These are phyloP conservation scores for Kryptolebias ocellatus DNA, from an alignment of 2,797 vertebrate genomes.

Conservation along the genomic window DNA sequence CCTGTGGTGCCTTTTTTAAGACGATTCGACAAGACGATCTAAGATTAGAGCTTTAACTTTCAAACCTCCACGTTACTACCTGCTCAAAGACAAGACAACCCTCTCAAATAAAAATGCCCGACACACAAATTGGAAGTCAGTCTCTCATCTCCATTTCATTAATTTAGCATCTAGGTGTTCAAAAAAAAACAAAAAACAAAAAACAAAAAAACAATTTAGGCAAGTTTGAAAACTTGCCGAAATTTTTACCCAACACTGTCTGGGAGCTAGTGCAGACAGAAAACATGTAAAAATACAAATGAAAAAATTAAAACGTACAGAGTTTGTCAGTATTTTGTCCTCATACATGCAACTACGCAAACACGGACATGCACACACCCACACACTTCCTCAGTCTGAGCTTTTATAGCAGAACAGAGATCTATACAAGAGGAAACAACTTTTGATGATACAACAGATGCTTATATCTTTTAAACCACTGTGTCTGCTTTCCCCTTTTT, in stretches of 20 bases:
- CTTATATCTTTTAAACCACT: not conserved
- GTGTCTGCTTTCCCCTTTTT: not conserved
- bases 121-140: slow-evolving; percentile 12
- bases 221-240: not conserved
- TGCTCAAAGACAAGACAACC: not conserved
- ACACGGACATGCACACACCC: not conserved
- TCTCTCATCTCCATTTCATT: slow-evolving; percentile 22
- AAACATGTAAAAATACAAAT: not conserved
- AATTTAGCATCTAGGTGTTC: slow-evolving; percentile 9
- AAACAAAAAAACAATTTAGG: too few species aligned
- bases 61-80: not conserved
- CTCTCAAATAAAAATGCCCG: not conserved
- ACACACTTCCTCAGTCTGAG: slow-evolving; percentile 56
- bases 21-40: not conserved
- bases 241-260: not conserved
- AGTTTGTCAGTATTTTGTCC: not conserved
- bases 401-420: slow-evolving; percentile 64
- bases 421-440: slow-evolving; percentile 58
- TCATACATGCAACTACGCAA: not conserved
- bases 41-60: not conserved
- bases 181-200: slow-evolving; percentile 6
- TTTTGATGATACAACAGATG: slow-evolving; percentile 44
- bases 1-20: not conserved
- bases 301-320: not conserved
- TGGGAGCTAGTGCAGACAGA: not conserved